Percentiles rank a stretch among this genome's conserved stretches.
phyloP scores from a whole-genome alignment of 2,797 vertebrate genomes.

The Peromyscus melanophrys region DNA sequence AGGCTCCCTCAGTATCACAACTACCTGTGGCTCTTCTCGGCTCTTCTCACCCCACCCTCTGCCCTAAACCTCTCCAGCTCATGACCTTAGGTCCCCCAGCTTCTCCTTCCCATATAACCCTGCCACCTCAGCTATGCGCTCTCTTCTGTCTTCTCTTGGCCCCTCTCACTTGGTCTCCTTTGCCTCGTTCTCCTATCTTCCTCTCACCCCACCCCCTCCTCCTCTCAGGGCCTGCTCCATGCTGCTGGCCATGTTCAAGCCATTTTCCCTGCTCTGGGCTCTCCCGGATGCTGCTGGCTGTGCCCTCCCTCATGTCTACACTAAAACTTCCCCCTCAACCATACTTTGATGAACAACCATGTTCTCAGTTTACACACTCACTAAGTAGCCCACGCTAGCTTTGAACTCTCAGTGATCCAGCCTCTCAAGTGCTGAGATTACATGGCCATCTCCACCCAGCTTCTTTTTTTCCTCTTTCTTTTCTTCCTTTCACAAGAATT shows the following conservation, averaged over 20 bases:
- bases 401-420: background rate
- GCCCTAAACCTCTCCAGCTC: background rate
- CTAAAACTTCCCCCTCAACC: background rate
- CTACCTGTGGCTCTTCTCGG: background rate
- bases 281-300: background rate
- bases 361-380: background rate
- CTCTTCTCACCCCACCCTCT: background rate
- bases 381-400: background rate
- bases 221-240: background rate
- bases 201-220: background rate
- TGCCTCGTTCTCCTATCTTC: background rate
- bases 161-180: background rate
- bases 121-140: background rate
- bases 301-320: background rate
- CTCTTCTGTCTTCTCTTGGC: background rate
- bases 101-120: background rate
- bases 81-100: background rate
- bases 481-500: background rate
- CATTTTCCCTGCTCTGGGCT: background rate
- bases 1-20: background rate
- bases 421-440: background rate
- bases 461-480: no score
- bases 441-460: background rate
- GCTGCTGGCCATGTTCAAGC: background rate
- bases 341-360: background rate